Evolutionary conservation across 2,113 vertebrate species (phyloP), one percentile per base, ranked within the genome.

Genomic region (Clarias batrachus): DNA sequence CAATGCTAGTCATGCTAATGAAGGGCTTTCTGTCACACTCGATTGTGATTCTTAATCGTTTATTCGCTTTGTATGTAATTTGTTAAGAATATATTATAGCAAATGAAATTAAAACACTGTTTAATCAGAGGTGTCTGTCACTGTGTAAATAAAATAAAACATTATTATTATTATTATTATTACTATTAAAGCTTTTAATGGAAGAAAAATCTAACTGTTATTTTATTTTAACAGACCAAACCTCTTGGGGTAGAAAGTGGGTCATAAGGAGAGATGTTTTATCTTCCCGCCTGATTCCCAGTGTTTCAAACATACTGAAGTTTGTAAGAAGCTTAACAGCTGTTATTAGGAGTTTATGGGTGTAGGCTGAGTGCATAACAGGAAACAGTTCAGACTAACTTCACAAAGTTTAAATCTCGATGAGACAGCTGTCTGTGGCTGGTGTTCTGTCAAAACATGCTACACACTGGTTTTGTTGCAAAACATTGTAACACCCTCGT

Each of bases 21-120:
- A 86, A 81, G 85, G 85, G 85, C 78, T 86, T 66, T 85, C 17
- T 59, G 54, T 74, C 0, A 5, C 19, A 54, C 65, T 52, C 12
- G 76, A 37, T 59, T 52, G 76, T 79, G 76, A 33, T 17, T 17
- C 78, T 90, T 89, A 89, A 89, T 65, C 65, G 57, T 27, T 17
- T 63, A 37, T 54, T 27, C 77, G 86, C 88, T 88, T 89, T 88
- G 60, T 88, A 85, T 91, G 82, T 91, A 70, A 87, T 86, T 89
- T 91, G 77, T 88, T 63, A 82, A 37, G 59, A 79, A 56, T 77
- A 37, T 37, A 23, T 60, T 59, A 60, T 83, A 87, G 88, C 85
- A 88, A 90, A 88, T 14, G 7, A 79, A 85, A 70, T 27, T 83
- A 9, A 80, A 86, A 89, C 37, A n/a, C 84, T 86, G 71, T 63